These are phyloP conservation scores for Pachycephala philippinensis DNA, from an alignment of 2,113 vertebrate genomes.

Conservation along the genomic window DNA sequence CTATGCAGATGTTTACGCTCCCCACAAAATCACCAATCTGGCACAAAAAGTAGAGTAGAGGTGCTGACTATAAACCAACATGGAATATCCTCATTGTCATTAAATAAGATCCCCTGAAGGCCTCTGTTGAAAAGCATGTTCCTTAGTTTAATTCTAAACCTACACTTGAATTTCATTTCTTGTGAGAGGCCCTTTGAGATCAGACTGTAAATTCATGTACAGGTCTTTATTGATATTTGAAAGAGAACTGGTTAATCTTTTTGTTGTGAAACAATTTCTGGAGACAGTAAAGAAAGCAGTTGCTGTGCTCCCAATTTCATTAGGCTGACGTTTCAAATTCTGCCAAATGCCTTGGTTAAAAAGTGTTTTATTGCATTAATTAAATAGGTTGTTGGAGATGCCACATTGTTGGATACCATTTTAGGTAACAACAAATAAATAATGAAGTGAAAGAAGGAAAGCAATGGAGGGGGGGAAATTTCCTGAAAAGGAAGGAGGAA, in stretches of 20 bases:
- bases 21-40: background rate
- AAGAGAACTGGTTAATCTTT: background rate
- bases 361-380: slow-evolving; percentile 57
- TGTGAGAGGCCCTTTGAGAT: background rate
- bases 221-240: background rate
- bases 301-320: background rate
- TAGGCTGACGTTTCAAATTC: background rate
- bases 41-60: background rate
- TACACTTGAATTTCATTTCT: background rate
- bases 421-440: slow-evolving; percentile 46
- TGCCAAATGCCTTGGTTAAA: slow-evolving; percentile 9
- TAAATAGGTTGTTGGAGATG: slow-evolving; percentile 6
- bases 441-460: background rate
- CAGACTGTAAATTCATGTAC: background rate
- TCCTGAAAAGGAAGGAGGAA: background rate
- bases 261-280: background rate
- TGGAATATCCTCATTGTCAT: background rate
- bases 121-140: background rate
- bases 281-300: background rate
- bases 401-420: slow-evolving; percentile 16
- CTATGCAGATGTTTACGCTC: background rate
- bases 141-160: background rate
- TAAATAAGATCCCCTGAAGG: background rate
- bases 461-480: background rate
- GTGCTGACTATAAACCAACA: background rate